These are phyloP conservation scores for Cygnus olor DNA, from an alignment of 2,797 vertebrate species.

Conservation along the genomic window DNA sequence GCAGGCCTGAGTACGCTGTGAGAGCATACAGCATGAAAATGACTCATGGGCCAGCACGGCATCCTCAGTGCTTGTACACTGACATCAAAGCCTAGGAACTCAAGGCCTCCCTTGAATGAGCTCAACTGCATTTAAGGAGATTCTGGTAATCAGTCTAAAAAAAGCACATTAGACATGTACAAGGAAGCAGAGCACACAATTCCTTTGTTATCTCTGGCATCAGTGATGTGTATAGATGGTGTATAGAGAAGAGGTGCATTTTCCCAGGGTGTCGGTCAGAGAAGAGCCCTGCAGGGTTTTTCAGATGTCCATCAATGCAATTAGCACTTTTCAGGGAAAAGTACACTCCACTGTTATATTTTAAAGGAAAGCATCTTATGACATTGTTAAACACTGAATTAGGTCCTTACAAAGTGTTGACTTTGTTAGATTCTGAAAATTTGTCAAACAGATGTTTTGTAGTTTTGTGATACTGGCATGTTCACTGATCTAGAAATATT, in stretches of 20 bases:
- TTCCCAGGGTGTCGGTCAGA: constrained; percentile 63
- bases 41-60: constrained; percentile 14
- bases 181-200: constrained; percentile 47
- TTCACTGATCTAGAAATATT: background rate
- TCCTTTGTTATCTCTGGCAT: constrained; percentile 61
- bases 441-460: background rate
- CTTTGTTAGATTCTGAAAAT: background rate
- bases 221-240: background rate
- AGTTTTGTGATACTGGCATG: background rate
- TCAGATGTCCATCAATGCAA: background rate
- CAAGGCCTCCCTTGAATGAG: constrained; percentile 45
- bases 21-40: constrained; percentile 45
- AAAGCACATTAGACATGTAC: constrained; percentile 58
- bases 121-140: constrained; percentile 67
- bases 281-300: constrained; percentile 18
- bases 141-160: constrained; percentile 63
- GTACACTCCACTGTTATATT: background rate
- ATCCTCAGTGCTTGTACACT: constrained; percentile 7
- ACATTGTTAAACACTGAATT: background rate
- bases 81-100: constrained; percentile 75
- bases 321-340: background rate
- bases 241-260: constrained; percentile 29
- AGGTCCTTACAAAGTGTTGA: background rate
- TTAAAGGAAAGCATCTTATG: background rate
- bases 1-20: constrained; percentile 15